Percentiles rank a stretch among this genome's conserved stretches.
Conservation (phyloP, 2,113 vertebrate species). For the Oreocharis arfaki region DNA sequence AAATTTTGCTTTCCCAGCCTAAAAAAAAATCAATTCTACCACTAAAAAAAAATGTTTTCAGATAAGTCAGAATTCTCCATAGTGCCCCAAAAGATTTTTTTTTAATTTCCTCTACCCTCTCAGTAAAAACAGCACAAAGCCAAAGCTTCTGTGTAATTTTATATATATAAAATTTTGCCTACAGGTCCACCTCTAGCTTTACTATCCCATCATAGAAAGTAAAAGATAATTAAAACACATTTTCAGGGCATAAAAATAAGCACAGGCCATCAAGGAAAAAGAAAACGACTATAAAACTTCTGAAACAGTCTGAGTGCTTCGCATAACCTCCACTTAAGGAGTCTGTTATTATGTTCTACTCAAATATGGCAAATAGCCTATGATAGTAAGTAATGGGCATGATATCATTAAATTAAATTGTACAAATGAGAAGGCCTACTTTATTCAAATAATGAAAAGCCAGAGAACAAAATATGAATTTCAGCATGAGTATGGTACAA, state of each 20-base stretch:
- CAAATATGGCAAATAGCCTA: constrained; percentile 26
- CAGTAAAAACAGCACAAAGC: background rate
- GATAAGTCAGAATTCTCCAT: constrained; percentile 19
- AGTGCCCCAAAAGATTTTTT: background rate
- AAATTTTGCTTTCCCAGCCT: background rate
- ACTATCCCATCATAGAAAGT: background rate
- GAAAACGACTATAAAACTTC: background rate
- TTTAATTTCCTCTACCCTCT: background rate
- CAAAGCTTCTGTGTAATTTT: background rate
- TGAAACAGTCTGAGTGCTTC: background rate
- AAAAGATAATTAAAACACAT: constrained; percentile 36
- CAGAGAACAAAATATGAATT: background rate
- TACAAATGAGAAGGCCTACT: background rate
- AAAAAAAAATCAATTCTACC: constrained; percentile 23
- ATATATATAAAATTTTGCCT: background rate
- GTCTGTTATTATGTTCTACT: background rate
- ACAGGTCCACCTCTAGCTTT: background rate
- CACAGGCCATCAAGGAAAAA: background rate
- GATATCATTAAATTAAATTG: background rate
- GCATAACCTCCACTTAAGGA: constrained; percentile 1
- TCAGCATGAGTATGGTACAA: background rate
- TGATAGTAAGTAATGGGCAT: background rate
- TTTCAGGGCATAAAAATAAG: constrained; percentile 25
- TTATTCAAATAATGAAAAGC: background rate
- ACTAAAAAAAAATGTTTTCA: constrained; percentile 23